These are phyloP conservation scores for Catalaphyllia jardinei DNA, from an alignment of 64 coral and sea anemone genomes.

Conservation along the genomic window DNA sequence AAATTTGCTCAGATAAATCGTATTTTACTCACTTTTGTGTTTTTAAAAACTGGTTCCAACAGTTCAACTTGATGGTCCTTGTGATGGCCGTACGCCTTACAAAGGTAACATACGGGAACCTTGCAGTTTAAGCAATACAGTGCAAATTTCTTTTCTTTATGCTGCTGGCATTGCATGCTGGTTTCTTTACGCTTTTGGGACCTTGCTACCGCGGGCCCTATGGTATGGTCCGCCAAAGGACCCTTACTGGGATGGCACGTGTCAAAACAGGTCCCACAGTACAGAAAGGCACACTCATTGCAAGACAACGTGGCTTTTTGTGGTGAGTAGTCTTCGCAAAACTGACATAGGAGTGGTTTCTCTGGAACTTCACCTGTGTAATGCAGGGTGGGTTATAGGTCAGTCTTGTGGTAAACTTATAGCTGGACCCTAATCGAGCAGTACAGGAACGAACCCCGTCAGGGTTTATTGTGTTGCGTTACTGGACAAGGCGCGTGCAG, in stretches of 20 bases:
- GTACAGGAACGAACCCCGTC: too few species aligned
- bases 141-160: constrained; percentile 68
- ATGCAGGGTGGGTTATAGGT: not conserved
- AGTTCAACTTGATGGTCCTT: constrained; percentile 64
- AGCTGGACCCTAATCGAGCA: too few species aligned
- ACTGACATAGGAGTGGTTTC: constrained; percentile 76
- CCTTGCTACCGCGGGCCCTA: constrained; percentile 75
- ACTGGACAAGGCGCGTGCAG: too few species aligned
- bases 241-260: constrained; percentile 80
- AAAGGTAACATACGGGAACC: constrained; percentile 71
- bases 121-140: constrained; percentile 81
- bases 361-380: constrained; percentile 39
- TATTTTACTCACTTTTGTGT: constrained; percentile 63
- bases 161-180: constrained; percentile 60
- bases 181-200: constrained; percentile 59
- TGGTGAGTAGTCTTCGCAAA: constrained; percentile 84
- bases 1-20: too few species aligned
- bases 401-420: too few species aligned
- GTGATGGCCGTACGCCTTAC: constrained; percentile 75
- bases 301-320: constrained; percentile 75
- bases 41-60: constrained; percentile 78
- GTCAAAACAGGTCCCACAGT: constrained; percentile 85
- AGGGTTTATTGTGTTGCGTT: too few species aligned
- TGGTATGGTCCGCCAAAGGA: constrained; percentile 68
- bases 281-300: constrained; percentile 77